phyloP scores from a whole-genome alignment of 1,140 invertebrate species.

The Ephestia elutella region DNA sequence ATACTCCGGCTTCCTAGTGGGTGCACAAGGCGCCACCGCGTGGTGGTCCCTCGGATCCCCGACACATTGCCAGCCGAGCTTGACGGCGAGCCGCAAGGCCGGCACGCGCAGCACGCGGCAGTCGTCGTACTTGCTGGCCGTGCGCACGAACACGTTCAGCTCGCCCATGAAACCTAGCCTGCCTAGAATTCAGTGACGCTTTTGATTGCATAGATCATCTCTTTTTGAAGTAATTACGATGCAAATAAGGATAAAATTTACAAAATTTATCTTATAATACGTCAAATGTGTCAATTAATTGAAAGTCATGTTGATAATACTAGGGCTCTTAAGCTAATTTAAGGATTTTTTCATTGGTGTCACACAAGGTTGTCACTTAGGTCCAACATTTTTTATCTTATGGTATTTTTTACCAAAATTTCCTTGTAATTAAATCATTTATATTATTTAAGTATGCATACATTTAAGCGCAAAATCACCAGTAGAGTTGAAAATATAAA shows the following conservation, averaged over 20 bases:
- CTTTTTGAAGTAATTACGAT: neutral
- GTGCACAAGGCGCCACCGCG: conserved; percentile 96
- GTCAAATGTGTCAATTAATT: too few relatives aligned
- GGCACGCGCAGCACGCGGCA: conserved; percentile 93
- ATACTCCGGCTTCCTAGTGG: conserved; percentile 97
- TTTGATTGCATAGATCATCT: neutral
- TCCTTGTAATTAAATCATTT: too few relatives aligned
- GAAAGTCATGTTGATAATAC: too few relatives aligned
- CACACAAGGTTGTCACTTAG: neutral
- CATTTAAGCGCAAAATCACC: too few relatives aligned
- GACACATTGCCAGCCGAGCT: conserved; percentile 93
- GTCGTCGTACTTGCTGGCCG: conserved; percentile 99
- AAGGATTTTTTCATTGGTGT: neutral
- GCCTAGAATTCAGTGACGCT: conserved; percentile 65
- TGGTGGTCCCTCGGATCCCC: conserved; percentile 97
- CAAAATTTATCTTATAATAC: neutral
- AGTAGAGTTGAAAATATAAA: too few relatives aligned
- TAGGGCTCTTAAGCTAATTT: too few relatives aligned
- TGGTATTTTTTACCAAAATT: neutral
- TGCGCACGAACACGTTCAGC: conserved; percentile 91
- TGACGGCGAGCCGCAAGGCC: conserved; percentile 88
- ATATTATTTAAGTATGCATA: too few relatives aligned
- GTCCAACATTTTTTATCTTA: neutral
- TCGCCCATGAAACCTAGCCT: conserved; percentile 91
- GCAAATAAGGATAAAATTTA: neutral